Conservation (phyloP, 2,888 invertebrate species). For the Fragum fragum region DNA sequence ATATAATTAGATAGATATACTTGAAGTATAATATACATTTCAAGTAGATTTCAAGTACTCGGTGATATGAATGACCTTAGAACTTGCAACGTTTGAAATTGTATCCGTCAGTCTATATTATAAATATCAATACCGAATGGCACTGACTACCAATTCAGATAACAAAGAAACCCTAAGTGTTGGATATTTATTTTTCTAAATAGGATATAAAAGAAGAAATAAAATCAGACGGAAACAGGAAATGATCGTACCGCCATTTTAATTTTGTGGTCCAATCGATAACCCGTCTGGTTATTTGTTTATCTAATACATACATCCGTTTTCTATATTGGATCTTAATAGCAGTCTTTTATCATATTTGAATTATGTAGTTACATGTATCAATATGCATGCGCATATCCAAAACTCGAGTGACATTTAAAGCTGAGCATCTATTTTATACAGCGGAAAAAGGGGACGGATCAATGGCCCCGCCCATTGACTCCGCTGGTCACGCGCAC, state of each 20-base stretch:
- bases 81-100: neutral
- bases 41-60: neutral
- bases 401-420: no score
- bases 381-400: slow-evolving; percentile 23
- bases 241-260: slow-evolving; percentile 28
- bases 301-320: slow-evolving; percentile 29
- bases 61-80: neutral
- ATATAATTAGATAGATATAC: neutral
- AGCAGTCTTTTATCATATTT: neutral
- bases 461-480: no score
- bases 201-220: slow-evolving; percentile 24
- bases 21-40: neutral
- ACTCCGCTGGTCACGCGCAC: no score
- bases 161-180: slow-evolving; percentile 11
- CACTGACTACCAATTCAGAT: neutral
- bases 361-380: slow-evolving; percentile 6
- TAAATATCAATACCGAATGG: neutral
- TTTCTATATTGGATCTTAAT: slow-evolving; percentile 34
- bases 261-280: slow-evolving; percentile 12
- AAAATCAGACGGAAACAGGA: slow-evolving; percentile 25
- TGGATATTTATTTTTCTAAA: slow-evolving; percentile 14
- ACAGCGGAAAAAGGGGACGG: no score
- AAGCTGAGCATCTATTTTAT: no score
- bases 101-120: neutral
- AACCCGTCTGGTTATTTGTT: slow-evolving; percentile 25